A percentile compares a stretch with the other conserved stretches of the same genome.
Evolutionary conservation across 2,797 vertebrate species (phyloP).

Genomic region (Lithobates sylvaticus): DNA sequence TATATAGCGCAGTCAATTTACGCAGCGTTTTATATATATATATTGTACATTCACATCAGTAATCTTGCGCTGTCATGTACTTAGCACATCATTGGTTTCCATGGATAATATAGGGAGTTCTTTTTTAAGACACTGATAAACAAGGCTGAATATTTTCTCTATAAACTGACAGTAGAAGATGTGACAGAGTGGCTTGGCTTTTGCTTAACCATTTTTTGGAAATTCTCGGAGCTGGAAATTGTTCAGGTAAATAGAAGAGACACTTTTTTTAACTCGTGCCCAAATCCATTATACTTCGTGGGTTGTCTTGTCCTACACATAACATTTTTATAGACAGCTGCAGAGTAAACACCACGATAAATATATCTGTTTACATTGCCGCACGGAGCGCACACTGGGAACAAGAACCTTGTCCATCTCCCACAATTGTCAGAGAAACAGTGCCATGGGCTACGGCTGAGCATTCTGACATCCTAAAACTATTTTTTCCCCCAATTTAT

Average conservation of each 20-base stretch:
- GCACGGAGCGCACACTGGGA: not conserved
- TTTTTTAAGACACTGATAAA: no score
- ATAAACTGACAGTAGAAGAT: not conserved
- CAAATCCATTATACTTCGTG: not conserved
- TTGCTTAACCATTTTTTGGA: not conserved
- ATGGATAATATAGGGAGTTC: no score
- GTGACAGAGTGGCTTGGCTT: no score
- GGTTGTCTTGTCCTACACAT: not conserved
- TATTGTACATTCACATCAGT: no score
- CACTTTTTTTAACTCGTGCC: not conserved
- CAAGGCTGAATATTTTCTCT: no score
- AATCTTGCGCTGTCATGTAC: no score
- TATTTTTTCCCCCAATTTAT: no score
- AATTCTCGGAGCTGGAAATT: not conserved
- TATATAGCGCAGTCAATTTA: no score
- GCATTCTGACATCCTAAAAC: no score
- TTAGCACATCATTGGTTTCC: no score
- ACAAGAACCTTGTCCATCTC: not conserved
- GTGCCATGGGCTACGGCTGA: no score
- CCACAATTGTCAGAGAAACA: not conserved
- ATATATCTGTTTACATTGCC: slow-evolving; percentile 14
- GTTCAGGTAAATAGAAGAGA: not conserved
- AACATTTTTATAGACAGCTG: not conserved
- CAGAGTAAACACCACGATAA: slow-evolving; percentile 12
- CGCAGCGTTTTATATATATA: no score